Percentiles rank a stretch among this genome's conserved stretches.
Conservation (phyloP, 1,140 invertebrate genomes). For the Cardiocondyla obscurior region DNA sequence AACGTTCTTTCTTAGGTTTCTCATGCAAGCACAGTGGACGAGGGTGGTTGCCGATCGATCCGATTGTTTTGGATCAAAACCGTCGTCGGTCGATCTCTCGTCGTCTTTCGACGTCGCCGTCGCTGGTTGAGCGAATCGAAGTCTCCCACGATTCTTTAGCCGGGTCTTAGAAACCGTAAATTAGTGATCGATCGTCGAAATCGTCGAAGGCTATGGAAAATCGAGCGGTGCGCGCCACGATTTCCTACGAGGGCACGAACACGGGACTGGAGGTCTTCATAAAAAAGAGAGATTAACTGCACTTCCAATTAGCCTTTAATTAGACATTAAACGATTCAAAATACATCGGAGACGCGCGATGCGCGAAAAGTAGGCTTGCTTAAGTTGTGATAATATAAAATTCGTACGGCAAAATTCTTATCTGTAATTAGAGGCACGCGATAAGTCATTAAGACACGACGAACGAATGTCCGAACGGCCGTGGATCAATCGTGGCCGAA, state of each 20-base stretch:
- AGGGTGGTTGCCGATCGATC: constrained; percentile 67
- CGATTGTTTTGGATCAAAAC: constrained; percentile 54
- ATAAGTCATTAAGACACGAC: background rate
- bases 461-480: background rate
- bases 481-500: background rate
- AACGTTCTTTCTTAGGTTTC: constrained; percentile 66
- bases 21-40: constrained; percentile 65
- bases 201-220: background rate
- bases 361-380: background rate
- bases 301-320: constrained; percentile 3
- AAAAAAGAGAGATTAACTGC: background rate
- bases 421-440: background rate
- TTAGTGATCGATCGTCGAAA: background rate
- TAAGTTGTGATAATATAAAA: constrained; percentile 28
- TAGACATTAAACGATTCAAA: constrained; percentile 5
- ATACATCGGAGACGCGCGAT: background rate
- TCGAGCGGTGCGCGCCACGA: background rate
- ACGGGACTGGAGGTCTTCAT: background rate
- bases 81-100: constrained; percentile 14
- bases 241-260: background rate
- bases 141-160: background rate
- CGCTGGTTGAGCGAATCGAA: background rate
- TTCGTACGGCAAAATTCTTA: constrained; percentile 29
- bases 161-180: background rate
- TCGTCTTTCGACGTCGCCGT: constrained; percentile 12